Evolutionary conservation across 1,140 invertebrate genomes (phyloP).

Genomic region (Mylabris phalerata): DNA sequence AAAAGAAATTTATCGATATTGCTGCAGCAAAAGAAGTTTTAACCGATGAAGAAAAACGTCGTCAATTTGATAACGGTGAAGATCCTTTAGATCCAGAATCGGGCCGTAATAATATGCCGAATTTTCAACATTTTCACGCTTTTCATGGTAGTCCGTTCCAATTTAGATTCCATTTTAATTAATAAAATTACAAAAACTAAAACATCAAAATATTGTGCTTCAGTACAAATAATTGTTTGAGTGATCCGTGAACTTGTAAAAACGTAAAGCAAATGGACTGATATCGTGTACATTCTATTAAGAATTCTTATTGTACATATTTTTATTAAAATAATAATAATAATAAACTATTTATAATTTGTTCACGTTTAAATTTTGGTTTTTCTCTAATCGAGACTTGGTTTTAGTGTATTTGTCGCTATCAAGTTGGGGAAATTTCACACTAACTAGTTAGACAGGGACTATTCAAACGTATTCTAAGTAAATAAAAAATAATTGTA

Average conservation of each 20-base stretch:
- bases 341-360: slow-evolving; percentile 14
- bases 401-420: background rate
- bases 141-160: slow-evolving; percentile 87
- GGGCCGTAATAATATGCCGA: slow-evolving; percentile 58
- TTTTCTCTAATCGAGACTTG: background rate
- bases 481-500: too few species aligned
- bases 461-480: too few species aligned
- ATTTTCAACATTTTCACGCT: slow-evolving; percentile 62
- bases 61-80: slow-evolving; percentile 88
- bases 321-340: slow-evolving; percentile 9
- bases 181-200: slow-evolving; percentile 20
- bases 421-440: background rate
- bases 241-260: too few species aligned
- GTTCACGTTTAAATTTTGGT: background rate
- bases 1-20: slow-evolving; percentile 98
- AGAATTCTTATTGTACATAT: slow-evolving; percentile 14
- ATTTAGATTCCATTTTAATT: slow-evolving; percentile 95
- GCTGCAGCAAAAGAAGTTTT: slow-evolving; percentile 94
- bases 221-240: too few species aligned
- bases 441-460: too few species aligned
- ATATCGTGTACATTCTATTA: slow-evolving; percentile 10
- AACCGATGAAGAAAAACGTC: slow-evolving; percentile 80
- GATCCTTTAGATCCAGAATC: slow-evolving; percentile 97
- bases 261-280: background rate
- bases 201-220: background rate